Percentiles rank a stretch among this genome's conserved stretches.
Evolutionary conservation across 2,113 vertebrate species (phyloP).

Genomic region (Trachemys scripta): DNA sequence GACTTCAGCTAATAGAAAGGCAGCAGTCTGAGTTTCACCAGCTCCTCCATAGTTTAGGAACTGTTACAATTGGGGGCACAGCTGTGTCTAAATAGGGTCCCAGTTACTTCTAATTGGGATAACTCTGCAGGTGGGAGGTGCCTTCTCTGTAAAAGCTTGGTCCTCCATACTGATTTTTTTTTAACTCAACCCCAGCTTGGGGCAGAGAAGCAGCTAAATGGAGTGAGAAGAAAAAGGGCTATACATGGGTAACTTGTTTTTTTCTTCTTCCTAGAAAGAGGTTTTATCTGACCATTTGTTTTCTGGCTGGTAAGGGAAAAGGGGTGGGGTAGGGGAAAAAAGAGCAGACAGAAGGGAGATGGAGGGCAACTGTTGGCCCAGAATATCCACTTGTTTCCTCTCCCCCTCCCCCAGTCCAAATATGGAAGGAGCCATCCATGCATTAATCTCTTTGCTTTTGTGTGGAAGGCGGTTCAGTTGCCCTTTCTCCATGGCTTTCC

Average conservation of each 20-base stretch:
- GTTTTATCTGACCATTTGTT: constrained; percentile 41
- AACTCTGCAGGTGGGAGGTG: background rate
- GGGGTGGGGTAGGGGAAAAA: background rate
- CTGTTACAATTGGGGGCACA: background rate
- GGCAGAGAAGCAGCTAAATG: constrained; percentile 17
- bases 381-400: background rate
- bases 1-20: background rate
- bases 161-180: constrained; percentile 15
- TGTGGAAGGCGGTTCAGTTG: background rate
- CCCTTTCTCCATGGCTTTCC: fast-evolving
- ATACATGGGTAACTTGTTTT: background rate
- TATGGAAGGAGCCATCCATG: background rate
- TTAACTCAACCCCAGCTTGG: background rate
- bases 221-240: background rate
- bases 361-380: background rate
- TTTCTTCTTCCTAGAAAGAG: background rate
- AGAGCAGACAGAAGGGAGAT: constrained; percentile 15
- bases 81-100: background rate
- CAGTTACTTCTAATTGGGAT: background rate
- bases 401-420: background rate
- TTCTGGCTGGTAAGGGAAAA: background rate
- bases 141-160: background rate
- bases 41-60: background rate
- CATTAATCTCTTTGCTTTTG: background rate
- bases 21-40: background rate